Evolutionary conservation across 2,113 vertebrate species (phyloP), one percentile per base, ranked within the genome.

Genomic region (Etia nguti): DNA sequence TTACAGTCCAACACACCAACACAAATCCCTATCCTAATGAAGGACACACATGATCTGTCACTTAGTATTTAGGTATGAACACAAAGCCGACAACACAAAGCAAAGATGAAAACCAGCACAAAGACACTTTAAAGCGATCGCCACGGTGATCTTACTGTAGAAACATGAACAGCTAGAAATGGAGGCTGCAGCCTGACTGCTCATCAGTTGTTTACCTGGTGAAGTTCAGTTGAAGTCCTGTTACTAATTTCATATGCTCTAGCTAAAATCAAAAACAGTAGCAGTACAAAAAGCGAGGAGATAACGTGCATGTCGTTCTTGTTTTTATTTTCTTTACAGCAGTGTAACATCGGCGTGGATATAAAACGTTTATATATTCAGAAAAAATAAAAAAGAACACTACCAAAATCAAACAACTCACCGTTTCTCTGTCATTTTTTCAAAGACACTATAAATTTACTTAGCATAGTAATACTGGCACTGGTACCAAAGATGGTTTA

Each of bases 171-270:
- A 0, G 0, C 15, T 60, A 18, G 5, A 18, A 0, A 31, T 18
- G 26, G 57, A 34, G 57, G 57, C 57, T 60, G 57, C 57, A 60
- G 57, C 15, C 57, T 60, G 57, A 60, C 57, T 10, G 57, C 29
- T 1, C 57, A 10, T 60, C 0, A 60, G 8, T 60, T 60, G 15
- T 31, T 31, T 34, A 60, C 29, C 57, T 34, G 3, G 31, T 34
- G 57, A 60, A 60, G 8, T 59, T 59, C 26, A 59, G 56, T 29
- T 26, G 26, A 57, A 29, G 56, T 29, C 56, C 13, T 29, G 36
- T 68, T 43, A 22, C 36, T 70, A 70, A 70, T 4, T 46, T 43
- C 22, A 70, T 43, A 5, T 24, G 13, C 2, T 70, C n/a, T 70
- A 16, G 38, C 38, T 70, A 2, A 70, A 70, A 1, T 24, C 38